Evolutionary conservation across 64 coral and sea anemone species (phyloP), one percentile per base, ranked within the genome.

Genomic region (Porites australiensis): DNA sequence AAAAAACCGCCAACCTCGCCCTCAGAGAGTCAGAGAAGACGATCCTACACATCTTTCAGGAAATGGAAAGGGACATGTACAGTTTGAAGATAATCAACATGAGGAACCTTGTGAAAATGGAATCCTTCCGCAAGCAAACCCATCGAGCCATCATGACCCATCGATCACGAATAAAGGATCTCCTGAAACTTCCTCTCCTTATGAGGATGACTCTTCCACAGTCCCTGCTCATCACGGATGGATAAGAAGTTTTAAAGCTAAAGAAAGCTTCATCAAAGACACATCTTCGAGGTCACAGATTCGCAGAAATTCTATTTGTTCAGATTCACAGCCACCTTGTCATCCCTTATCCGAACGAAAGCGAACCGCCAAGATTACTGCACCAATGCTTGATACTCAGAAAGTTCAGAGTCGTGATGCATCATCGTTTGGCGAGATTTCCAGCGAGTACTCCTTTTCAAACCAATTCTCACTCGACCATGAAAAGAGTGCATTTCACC

Each of bases 1-100:
- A 15, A 83, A 83, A 66, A 68, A 59, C 62, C 81, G 81, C 50
- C 61, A 50, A 50, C 81, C 81, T 50, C 81, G 81, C 64, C 81
- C 46, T 22, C 81, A 83, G 44, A 68, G 62, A 53, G 18, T 51
- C 27, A 37, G 27, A 37, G 27, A 37, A 37, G 27, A 37, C 27
- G 27, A 37, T 37, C 1, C 27, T 37, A 37, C 27, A 37, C 27
- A 37, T 37, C 27, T 37, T 37, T 0, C 27, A 37, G 27, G 27
- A 37, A 37, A 37, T 37, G 27, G 27, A 37, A 37, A 37, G 27
- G 27, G 27, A 37, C 27, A 37, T 37, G 27, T 37, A 37, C 27
- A 37, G 0, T 37, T 37, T 37, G 27, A 37, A 37, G 27, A 37
- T 37, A 37, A 37, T 37, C 27, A 37, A 37, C 27, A 37, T 37